A percentile compares a stretch with the other conserved stretches of the same genome.
phyloP scores from a whole-genome alignment of 2,113 vertebrate genomes.

The Leiothrix lutea region DNA sequence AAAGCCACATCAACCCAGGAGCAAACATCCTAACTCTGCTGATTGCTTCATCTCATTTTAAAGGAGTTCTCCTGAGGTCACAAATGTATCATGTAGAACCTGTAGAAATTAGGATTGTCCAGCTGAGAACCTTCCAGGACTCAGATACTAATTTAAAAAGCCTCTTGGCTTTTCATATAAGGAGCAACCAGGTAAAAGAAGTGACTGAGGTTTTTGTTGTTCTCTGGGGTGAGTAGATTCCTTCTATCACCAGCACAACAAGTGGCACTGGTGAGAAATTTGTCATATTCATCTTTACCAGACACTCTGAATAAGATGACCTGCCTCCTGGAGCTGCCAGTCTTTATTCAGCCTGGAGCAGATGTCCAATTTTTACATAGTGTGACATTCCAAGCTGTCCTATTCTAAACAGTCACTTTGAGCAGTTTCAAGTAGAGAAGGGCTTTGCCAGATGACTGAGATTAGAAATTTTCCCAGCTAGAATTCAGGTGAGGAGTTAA shows the following conservation, averaged over 20 bases:
- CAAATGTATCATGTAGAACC: background rate
- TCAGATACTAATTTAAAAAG: background rate
- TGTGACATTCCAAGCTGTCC: background rate
- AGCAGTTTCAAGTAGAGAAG: background rate
- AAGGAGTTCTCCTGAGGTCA: background rate
- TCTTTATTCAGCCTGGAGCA: background rate
- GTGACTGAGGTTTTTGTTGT: accelerated
- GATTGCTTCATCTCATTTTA: background rate
- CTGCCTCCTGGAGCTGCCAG: background rate
- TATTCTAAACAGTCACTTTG: background rate
- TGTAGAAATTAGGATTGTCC: background rate
- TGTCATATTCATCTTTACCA: background rate
- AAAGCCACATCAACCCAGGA: background rate
- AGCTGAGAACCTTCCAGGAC: background rate
- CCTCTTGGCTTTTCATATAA: background rate
- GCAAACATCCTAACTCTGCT: background rate
- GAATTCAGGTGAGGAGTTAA: background rate
- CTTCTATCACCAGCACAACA: background rate
- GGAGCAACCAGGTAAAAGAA: background rate
- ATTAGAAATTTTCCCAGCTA: background rate
- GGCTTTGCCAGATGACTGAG: background rate
- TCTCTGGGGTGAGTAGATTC: background rate
- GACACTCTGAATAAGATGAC: background rate
- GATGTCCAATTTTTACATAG: background rate
- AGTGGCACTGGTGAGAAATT: background rate